A percentile compares a stretch with the other conserved stretches of the same genome.
Evolutionary conservation across 1,140 invertebrate species (phyloP).

Genomic region (Brachionus asplanchnoidis): DNA sequence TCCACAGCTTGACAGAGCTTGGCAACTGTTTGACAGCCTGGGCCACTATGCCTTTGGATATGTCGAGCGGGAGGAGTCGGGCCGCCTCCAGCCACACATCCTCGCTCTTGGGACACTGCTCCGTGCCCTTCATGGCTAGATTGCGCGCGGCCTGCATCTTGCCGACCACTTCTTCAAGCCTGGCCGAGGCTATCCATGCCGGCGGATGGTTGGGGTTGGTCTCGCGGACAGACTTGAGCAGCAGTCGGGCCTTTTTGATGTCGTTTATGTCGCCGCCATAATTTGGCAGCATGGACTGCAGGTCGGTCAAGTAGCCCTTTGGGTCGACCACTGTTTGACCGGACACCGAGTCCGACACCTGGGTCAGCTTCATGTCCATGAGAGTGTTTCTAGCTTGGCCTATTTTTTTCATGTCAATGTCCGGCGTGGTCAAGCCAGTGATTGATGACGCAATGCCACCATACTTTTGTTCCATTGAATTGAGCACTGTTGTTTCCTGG

Average conservation of each 20-base stretch:
- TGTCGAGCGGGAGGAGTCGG: conserved; percentile 70
- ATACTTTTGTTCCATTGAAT: conserved; percentile 48
- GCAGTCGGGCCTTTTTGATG: conserved; percentile 92
- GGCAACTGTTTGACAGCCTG: conserved; percentile 61
- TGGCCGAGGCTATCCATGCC: conserved; percentile 98
- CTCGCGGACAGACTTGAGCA: conserved; percentile 93
- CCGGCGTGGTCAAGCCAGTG: conserved; percentile 67
- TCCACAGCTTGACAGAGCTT: conserved; percentile 85
- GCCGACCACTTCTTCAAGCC: conserved; percentile 96
- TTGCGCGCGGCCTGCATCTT: conserved; percentile 91
- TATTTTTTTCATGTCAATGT: conserved; percentile 95
- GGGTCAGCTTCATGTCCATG: conserved; percentile 97
- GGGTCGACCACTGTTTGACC: conserved; percentile 99
- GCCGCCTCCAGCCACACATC: conserved; percentile 97
- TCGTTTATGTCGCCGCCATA: conserved; percentile 98
- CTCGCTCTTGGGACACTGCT: conserved; percentile 89
- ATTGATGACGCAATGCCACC: conserved; percentile 54
- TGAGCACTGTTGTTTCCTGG: conserved; percentile 62
- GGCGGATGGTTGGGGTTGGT: conserved; percentile 94
- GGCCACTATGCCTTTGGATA: conserved; percentile 78
- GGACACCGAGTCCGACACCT: conserved; percentile 93
- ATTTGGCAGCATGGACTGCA: conserved; percentile 96
- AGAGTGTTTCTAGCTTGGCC: conserved; percentile 97
- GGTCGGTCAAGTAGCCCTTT: conserved; percentile 95
- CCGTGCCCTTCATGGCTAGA: conserved; percentile 86